These are phyloP conservation scores for Blastobasis adustella DNA, from an alignment of 2,888 invertebrate species.

Conservation along the genomic window DNA sequence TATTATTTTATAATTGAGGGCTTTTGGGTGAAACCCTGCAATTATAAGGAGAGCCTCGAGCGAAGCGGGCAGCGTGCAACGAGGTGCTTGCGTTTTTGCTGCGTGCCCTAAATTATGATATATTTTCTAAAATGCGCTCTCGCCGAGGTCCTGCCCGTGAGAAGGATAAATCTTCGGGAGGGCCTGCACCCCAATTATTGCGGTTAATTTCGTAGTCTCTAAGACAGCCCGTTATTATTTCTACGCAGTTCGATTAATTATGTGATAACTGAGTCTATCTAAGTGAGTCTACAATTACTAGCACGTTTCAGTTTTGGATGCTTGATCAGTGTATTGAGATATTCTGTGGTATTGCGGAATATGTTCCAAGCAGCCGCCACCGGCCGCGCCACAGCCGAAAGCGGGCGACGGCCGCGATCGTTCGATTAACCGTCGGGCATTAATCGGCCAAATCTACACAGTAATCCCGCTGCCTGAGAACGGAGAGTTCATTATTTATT, in stretches of 20 bases:
- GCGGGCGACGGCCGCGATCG: slow-evolving; percentile 20
- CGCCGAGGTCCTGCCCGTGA: slow-evolving; percentile 15
- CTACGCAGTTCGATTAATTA: too few species aligned
- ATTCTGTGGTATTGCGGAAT: too few species aligned
- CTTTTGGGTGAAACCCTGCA: slow-evolving; percentile 72
- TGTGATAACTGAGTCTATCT: too few species aligned
- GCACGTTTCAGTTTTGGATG: too few species aligned
- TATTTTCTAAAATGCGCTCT: slow-evolving; percentile 46
- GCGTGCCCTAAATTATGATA: slow-evolving; percentile 60
- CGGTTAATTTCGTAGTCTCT: too few species aligned
- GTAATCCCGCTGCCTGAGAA: slow-evolving; percentile 56
- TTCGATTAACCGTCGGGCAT: slow-evolving; percentile 45
- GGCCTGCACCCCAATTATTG: not conserved
- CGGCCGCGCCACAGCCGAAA: not conserved
- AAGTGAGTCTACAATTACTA: too few species aligned
- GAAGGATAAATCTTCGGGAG: slow-evolving; percentile 7
- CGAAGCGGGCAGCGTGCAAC: slow-evolving; percentile 61
- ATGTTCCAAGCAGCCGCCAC: not conserved
- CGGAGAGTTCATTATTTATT: slow-evolving; percentile 72
- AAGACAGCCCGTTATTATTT: too few species aligned
- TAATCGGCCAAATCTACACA: slow-evolving; percentile 62
- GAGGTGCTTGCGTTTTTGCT: slow-evolving; percentile 58
- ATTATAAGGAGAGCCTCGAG: slow-evolving; percentile 71
- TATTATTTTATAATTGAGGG: slow-evolving; percentile 75
- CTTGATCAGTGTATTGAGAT: too few species aligned